Conservation (phyloP, 2,797 vertebrate species). For the Microctenopoma steveboyesi region DNA sequence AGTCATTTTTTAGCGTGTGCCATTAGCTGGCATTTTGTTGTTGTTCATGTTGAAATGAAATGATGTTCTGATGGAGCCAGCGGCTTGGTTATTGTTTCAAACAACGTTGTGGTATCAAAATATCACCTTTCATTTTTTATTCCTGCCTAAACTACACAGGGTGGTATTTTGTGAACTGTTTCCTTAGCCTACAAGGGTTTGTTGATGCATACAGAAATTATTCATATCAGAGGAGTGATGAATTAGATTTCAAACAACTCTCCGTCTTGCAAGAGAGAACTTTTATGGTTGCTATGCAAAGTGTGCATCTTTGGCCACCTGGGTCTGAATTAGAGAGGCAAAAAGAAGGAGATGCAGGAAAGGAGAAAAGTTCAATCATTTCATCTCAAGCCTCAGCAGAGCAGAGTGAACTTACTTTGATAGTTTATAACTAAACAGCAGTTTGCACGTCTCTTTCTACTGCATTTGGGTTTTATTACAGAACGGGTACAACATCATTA, state of each 20-base stretch:
- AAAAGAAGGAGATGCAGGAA: background rate
- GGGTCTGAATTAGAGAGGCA: background rate
- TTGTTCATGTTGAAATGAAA: background rate
- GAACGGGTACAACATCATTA: background rate
- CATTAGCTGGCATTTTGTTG: background rate
- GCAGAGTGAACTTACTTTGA: background rate
- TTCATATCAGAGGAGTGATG: conserved; percentile 36
- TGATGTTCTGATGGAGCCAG: too few relatives aligned
- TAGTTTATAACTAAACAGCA: background rate
- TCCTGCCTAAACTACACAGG: conserved; percentile 4
- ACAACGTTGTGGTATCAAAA: background rate
- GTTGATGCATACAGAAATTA: conserved; percentile 10
- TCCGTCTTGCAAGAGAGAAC: conserved; percentile 14
- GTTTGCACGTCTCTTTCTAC: background rate
- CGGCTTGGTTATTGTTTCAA: too few relatives aligned
- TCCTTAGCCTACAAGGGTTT: background rate
- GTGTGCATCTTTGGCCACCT: background rate
- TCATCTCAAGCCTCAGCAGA: background rate
- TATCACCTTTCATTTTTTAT: conserved; percentile 10
- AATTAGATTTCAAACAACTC: conserved; percentile 36
- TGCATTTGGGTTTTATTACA: background rate
- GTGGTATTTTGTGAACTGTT: conserved; percentile 32
- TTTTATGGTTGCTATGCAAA: conserved; percentile 18
- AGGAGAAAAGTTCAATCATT: background rate
- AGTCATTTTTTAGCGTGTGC: background rate